Conservation (phyloP, 2,888 invertebrate genomes). For the Epinotia bilunana region DNA sequence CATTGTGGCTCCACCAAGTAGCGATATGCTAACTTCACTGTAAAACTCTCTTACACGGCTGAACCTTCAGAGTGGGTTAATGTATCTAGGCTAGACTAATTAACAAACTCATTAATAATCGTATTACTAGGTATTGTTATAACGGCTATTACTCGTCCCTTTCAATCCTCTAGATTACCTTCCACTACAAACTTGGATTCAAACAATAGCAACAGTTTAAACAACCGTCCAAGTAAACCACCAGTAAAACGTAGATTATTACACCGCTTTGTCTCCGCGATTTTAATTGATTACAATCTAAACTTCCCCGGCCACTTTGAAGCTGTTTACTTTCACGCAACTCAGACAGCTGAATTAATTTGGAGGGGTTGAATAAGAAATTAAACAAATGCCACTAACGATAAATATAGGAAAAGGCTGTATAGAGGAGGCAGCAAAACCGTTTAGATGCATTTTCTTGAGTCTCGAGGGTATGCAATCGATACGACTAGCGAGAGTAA, state of each 20-base stretch:
- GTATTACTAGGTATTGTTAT: not conserved
- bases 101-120: not conserved
- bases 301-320: slow-evolving; percentile 59
- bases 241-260: slow-evolving; percentile 54
- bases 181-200: slow-evolving; percentile 24
- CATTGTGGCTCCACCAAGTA: no score
- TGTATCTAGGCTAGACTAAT: not conserved
- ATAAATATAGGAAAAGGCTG: slow-evolving; percentile 1
- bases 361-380: slow-evolving; percentile 25
- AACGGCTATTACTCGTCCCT: not conserved
- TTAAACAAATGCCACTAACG: slow-evolving; percentile 9
- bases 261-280: slow-evolving; percentile 56
- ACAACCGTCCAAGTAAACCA: slow-evolving; percentile 42
- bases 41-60: no score
- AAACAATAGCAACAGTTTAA: slow-evolving; percentile 33
- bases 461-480: not conserved
- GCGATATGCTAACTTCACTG: no score
- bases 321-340: slow-evolving; percentile 37
- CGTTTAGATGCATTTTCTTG: slow-evolving; percentile 6
- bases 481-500: not conserved
- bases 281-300: slow-evolving; percentile 68
- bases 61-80: no score
- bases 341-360: slow-evolving; percentile 30
- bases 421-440: not conserved
- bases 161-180: slow-evolving; percentile 21